phyloP scores from a whole-genome alignment of 2,888 invertebrate species.

The Drosophila tanythrix region DNA sequence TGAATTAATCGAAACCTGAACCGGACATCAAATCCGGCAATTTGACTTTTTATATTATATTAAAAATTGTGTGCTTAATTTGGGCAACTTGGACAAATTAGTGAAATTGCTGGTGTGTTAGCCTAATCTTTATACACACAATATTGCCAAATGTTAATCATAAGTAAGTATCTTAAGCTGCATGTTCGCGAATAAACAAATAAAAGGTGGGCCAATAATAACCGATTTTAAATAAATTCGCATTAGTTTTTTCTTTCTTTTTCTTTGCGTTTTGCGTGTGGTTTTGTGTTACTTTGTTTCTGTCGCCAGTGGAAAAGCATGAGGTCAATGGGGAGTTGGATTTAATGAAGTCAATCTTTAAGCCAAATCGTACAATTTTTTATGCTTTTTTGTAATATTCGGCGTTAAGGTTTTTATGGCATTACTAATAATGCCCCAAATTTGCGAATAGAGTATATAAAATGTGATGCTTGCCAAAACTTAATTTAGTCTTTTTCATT shows the following conservation, averaged over 20 bases:
- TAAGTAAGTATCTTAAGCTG: conserved; percentile 12
- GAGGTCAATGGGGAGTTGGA: conserved; percentile 7
- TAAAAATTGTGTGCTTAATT: conserved; percentile 31
- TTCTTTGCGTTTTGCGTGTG: background rate
- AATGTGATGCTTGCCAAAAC: conserved; percentile 5
- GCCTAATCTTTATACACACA: conserved; percentile 12
- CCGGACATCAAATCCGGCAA: conserved; percentile 33
- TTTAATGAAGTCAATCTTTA: conserved; percentile 7
- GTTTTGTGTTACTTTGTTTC: conserved; percentile 11
- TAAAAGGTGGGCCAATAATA: conserved; percentile 34
- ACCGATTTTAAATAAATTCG: conserved; percentile 54
- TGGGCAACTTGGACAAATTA: conserved; percentile 39
- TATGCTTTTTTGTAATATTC: background rate
- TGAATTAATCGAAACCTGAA: conserved; percentile 3
- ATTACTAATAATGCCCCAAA: background rate
- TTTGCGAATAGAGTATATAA: conserved; percentile 31
- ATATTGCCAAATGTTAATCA: conserved; percentile 16
- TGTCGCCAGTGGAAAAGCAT: background rate
- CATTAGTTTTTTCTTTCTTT: conserved; percentile 17
- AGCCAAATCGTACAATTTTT: conserved; percentile 1
- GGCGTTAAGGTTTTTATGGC: background rate
- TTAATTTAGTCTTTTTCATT: background rate
- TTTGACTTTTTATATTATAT: conserved; percentile 17
- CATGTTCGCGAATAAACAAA: conserved; percentile 47
- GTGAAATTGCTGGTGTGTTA: conserved; percentile 18